Conservation (phyloP, 2,888 invertebrate species). For the Eupithecia inturbata region DNA sequence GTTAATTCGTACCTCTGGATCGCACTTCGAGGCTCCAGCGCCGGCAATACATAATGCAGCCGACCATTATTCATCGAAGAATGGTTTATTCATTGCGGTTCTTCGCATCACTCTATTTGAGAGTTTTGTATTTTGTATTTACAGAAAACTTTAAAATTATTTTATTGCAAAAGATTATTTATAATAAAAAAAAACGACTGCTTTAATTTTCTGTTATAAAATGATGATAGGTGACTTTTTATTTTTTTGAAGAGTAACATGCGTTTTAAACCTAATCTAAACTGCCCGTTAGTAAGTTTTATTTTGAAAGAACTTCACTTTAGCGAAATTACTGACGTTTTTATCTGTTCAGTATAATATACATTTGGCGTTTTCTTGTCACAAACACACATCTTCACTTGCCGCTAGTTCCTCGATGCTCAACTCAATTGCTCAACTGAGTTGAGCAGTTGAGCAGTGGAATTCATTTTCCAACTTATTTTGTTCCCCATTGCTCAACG, state of each 20-base stretch:
- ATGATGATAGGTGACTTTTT: neutral
- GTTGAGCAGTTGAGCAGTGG: no score
- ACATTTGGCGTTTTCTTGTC: neutral
- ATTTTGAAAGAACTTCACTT: neutral
- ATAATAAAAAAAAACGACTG: neutral
- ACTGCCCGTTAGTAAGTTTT: neutral
- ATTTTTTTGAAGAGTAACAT: neutral
- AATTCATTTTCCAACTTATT: no score
- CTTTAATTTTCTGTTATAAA: neutral
- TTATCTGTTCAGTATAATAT: neutral
- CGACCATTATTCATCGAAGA: slow-evolving; percentile 54
- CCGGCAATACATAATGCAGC: slow-evolving; percentile 58
- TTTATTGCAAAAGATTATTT: neutral
- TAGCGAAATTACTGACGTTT: neutral
- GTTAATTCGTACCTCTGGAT: slow-evolving; percentile 46
- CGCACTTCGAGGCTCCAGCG: slow-evolving; percentile 43
- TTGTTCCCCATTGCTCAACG: no score
- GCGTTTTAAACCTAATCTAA: fast-evolving
- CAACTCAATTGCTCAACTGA: no score
- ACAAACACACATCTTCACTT: no score
- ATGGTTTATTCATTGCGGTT: slow-evolving; percentile 56
- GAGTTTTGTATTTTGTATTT: slow-evolving; percentile 28
- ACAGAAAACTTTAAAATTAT: slow-evolving; percentile 29
- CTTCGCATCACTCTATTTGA: slow-evolving; percentile 48
- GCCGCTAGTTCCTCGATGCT: no score